Evolutionary conservation across 2,113 vertebrate genomes (phyloP).

Genomic region (Pollimyrus isidori): DNA sequence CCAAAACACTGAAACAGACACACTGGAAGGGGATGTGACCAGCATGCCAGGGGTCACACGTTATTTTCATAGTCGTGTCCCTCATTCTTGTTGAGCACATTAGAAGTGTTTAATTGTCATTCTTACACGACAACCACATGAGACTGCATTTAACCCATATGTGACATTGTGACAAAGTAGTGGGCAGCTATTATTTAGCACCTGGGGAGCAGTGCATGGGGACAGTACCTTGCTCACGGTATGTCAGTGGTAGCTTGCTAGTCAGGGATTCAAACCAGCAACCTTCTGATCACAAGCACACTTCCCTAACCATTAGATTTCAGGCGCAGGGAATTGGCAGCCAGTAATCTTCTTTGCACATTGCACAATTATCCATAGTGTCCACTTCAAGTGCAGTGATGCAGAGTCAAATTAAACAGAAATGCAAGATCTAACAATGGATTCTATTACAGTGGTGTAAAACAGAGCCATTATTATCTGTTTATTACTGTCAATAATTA

Average conservation of each 20-base stretch:
- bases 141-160: too few relatives aligned
- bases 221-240: too few relatives aligned
- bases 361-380: not conserved
- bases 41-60: not conserved
- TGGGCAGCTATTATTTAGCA: too few relatives aligned
- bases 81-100: not conserved
- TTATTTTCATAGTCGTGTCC: not conserved
- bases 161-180: too few relatives aligned
- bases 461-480: not conserved
- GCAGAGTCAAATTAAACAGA: not conserved
- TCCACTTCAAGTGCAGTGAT: not conserved
- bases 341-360: not conserved
- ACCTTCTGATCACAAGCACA: too few relatives aligned
- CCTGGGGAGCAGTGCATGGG: too few relatives aligned
- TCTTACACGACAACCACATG: too few relatives aligned
- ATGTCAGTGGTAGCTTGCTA: too few relatives aligned
- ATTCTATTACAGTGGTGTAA: not conserved
- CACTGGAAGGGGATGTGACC: not conserved
- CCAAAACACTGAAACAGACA: not conserved
- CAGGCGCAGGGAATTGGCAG: not conserved
- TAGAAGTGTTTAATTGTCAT: too few relatives aligned
- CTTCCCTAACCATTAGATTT: not conserved
- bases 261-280: too few relatives aligned
- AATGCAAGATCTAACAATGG: not conserved
- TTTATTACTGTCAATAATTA: too few relatives aligned